Evolutionary conservation across 2,113 vertebrate species (phyloP), one percentile per base, ranked within the genome.

Genomic region (Pachycephala philippinensis): DNA sequence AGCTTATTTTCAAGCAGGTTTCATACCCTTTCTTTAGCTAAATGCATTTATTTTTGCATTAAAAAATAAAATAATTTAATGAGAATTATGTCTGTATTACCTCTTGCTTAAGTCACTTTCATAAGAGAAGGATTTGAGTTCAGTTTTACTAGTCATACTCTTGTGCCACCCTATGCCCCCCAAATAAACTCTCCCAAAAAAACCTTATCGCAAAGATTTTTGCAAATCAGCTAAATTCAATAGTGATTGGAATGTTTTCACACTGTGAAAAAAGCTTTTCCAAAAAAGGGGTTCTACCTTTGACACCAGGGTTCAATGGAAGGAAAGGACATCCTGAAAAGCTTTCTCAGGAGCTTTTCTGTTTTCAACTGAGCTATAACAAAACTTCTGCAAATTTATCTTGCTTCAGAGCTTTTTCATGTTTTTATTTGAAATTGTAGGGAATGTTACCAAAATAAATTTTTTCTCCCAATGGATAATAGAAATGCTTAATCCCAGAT

Each of bases 141-240:
- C 16, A 40, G 10, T 70, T 82, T 74, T 65, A 27, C 27, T n/a
- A 33, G 35, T 23, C 16, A 53, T 21, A 35, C 1, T 27, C 6
- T 45, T 70, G 10, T 19, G 3, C 11, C 6, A 47, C 5, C 1
- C 6, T 2, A 7, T 18, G 1, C 7, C 4, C 5, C 7, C 13
- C 30, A 47, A 59, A 64, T 33, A n/a, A 21, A 10, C 0, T 8
- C 8, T 42, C 5, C 10, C 7, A 18, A 26, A 69, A 49, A 54
- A 45, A 2, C 0, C 7, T 79, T 57, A 4, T 52, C 6, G 35
- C 23, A 61, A 56, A 75, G 10, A 40, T 27, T 37, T 70, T 64
- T 35, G 11, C 20, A 61, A 26, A 21, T 26, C 9, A 27, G 6
- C 10, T n/a, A 50, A 52, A 1, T 61, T 83, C 27, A 35, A 15